phyloP scores from a whole-genome alignment of 2,113 vertebrate genomes.

The Corythoichthys haematopterus region DNA sequence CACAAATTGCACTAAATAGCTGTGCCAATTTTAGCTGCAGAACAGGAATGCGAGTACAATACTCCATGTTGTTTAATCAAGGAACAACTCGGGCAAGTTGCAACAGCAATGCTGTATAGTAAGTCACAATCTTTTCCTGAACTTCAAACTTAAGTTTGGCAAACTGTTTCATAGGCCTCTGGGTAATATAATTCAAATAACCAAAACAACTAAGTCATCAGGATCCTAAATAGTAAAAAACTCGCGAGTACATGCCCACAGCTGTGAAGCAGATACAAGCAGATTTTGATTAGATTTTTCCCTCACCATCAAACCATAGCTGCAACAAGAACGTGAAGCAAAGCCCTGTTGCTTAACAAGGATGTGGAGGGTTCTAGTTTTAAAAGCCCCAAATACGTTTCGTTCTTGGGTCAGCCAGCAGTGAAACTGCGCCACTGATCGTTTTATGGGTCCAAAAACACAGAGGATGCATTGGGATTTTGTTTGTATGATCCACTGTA shows the following conservation, averaged over 20 bases:
- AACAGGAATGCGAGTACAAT: background rate
- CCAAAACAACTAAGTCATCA: background rate
- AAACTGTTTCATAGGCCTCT: background rate
- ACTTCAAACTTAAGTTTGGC: background rate
- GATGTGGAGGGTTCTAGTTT: slow-evolving; percentile 19
- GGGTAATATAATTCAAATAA: background rate
- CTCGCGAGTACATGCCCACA: background rate
- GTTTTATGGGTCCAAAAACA: slow-evolving; percentile 4
- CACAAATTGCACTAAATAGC: background rate
- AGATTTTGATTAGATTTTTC: slow-evolving; percentile 29
- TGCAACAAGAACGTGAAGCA: background rate
- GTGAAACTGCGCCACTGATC: background rate
- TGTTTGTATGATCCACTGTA: background rate
- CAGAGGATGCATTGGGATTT: background rate
- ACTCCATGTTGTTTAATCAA: background rate
- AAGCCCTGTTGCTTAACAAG: background rate
- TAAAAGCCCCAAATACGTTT: slow-evolving; percentile 28
- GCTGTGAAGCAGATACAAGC: slow-evolving; percentile 5
- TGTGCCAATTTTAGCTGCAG: background rate
- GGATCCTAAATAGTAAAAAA: background rate
- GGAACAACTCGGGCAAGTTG: background rate
- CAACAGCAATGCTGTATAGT: background rate
- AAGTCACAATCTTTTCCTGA: background rate
- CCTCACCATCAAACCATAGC: slow-evolving; percentile 16
- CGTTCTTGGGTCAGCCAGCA: slow-evolving; percentile 12